These are phyloP conservation scores for Mimachlamys varia DNA, from an alignment of 2,888 invertebrate genomes.

Conservation along the genomic window DNA sequence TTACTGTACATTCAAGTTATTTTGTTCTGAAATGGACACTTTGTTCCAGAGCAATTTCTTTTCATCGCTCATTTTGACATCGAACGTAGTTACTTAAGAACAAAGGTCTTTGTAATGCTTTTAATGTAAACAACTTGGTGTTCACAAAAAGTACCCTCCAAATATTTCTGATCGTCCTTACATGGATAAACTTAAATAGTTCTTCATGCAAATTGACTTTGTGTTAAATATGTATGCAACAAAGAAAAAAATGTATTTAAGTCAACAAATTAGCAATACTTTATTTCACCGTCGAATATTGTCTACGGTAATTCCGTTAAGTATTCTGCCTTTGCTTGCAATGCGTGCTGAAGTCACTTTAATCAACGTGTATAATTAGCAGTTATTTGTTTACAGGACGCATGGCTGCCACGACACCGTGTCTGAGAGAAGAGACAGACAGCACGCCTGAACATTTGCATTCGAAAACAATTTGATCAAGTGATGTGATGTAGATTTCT, in stretches of 20 bases:
- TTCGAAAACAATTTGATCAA: constrained; percentile 36
- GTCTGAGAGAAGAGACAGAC: constrained; percentile 36
- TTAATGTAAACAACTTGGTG: background rate
- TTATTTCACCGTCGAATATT: background rate
- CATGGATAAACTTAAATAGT: background rate
- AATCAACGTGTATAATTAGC: constrained; percentile 17
- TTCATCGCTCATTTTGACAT: background rate
- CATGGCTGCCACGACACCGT: constrained; percentile 1
- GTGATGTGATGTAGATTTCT: constrained; percentile 34
- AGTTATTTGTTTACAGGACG: constrained; percentile 33
- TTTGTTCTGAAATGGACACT: background rate
- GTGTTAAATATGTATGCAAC: constrained; percentile 8
- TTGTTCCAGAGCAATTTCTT: background rate
- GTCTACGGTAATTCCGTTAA: background rate
- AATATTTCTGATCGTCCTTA: background rate
- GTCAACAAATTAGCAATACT: constrained; percentile 11
- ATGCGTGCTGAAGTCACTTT: constrained; percentile 14
- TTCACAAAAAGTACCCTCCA: background rate
- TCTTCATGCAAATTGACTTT: background rate
- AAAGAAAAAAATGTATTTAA: background rate
- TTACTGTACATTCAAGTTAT: background rate
- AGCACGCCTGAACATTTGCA: constrained; percentile 29
- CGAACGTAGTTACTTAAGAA: background rate
- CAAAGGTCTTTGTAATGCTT: background rate
- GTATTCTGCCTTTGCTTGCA: background rate